These are phyloP conservation scores for Microdon myrmicae DNA, from an alignment of 2,888 invertebrate species.

Conservation along the genomic window DNA sequence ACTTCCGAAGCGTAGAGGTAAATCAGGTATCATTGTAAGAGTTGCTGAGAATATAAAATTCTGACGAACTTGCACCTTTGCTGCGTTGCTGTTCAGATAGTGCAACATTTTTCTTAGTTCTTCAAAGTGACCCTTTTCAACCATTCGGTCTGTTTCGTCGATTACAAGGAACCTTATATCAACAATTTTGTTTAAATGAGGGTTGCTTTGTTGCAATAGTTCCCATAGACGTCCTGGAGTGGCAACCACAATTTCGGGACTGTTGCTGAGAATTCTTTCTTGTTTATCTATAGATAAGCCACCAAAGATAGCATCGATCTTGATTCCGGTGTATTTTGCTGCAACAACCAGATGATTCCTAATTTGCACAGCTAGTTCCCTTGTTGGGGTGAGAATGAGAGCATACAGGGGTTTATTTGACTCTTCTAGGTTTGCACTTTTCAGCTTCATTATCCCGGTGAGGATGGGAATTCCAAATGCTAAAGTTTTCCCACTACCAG, in stretches of 20 bases:
- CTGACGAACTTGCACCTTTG: slow-evolving; percentile 75
- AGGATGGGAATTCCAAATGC: slow-evolving; percentile 97
- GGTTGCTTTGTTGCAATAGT: slow-evolving; percentile 81
- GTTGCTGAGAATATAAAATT: slow-evolving; percentile 99
- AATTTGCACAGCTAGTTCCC: slow-evolving; percentile 96
- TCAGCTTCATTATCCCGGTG: slow-evolving; percentile 81
- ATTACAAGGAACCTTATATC: slow-evolving; percentile 88
- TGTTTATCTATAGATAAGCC: slow-evolving; percentile 96
- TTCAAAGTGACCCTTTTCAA: slow-evolving; percentile 95
- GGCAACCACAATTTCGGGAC: slow-evolving; percentile 94
- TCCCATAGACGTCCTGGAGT: slow-evolving; percentile 99
- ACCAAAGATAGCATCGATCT: slow-evolving; percentile 88
- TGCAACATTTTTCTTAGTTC: slow-evolving; percentile 86
- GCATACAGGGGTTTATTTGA: slow-evolving; percentile 73
- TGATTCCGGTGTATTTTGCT: slow-evolving; percentile 80
- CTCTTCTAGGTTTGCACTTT: slow-evolving; percentile 62
- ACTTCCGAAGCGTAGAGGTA: slow-evolving; percentile 78
- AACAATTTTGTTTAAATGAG: slow-evolving; percentile 78
- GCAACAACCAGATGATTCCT: slow-evolving; percentile 83
- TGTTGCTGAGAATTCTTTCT: slow-evolving; percentile 80
- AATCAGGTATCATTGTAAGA: slow-evolving; percentile 88
- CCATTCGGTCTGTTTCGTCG: slow-evolving; percentile 99
- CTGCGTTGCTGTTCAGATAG: slow-evolving; percentile 78
- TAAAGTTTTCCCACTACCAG: slow-evolving; percentile 98
- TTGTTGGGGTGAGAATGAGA: slow-evolving; percentile 91